phyloP scores from a whole-genome alignment of 2,888 invertebrate genomes.

The Pyrochroa serraticornis region DNA sequence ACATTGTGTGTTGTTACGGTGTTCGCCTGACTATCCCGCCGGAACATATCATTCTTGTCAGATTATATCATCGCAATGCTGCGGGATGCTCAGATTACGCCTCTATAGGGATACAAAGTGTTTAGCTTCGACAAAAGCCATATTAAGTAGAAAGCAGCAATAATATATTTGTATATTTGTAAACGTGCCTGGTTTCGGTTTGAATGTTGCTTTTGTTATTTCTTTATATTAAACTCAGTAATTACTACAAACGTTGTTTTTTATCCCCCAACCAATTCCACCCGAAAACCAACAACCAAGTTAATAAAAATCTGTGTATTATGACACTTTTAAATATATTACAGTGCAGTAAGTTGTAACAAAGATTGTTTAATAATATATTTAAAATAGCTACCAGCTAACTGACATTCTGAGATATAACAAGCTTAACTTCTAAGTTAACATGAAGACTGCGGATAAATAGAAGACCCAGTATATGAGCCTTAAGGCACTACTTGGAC shows the following conservation, averaged over 20 bases:
- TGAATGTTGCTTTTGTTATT: slow-evolving; percentile 49
- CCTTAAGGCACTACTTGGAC: slow-evolving; percentile 40
- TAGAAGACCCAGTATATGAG: slow-evolving; percentile 25
- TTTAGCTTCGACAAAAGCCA: slow-evolving; percentile 35
- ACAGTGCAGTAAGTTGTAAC: slow-evolving; percentile 39
- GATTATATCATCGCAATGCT: slow-evolving; percentile 21
- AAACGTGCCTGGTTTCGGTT: slow-evolving; percentile 46
- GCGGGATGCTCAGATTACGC: slow-evolving; percentile 28
- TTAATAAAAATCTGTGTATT: slow-evolving; percentile 43
- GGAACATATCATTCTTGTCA: slow-evolving; percentile 42
- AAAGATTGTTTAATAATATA: slow-evolving; percentile 25
- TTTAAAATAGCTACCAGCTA: slow-evolving; percentile 32
- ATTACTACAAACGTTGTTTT: slow-evolving; percentile 33
- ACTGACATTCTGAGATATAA: slow-evolving; percentile 32
- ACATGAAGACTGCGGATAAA: slow-evolving; percentile 7
- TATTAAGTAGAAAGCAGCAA: slow-evolving; percentile 49
- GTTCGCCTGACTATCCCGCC: slow-evolving; percentile 22
- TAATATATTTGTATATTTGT: slow-evolving; percentile 53
- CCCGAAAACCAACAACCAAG: not conserved
- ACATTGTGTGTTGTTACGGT: slow-evolving; percentile 35
- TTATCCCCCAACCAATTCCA: slow-evolving; percentile 7
- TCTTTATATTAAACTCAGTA: slow-evolving; percentile 46
- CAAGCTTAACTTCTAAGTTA: slow-evolving; percentile 17
- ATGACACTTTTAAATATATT: slow-evolving; percentile 38
- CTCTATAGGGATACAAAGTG: slow-evolving; percentile 26